These are phyloP conservation scores for Ailuropoda melanoleuca DNA, from an alignment of 2,113 vertebrate species.

Conservation along the genomic window DNA sequence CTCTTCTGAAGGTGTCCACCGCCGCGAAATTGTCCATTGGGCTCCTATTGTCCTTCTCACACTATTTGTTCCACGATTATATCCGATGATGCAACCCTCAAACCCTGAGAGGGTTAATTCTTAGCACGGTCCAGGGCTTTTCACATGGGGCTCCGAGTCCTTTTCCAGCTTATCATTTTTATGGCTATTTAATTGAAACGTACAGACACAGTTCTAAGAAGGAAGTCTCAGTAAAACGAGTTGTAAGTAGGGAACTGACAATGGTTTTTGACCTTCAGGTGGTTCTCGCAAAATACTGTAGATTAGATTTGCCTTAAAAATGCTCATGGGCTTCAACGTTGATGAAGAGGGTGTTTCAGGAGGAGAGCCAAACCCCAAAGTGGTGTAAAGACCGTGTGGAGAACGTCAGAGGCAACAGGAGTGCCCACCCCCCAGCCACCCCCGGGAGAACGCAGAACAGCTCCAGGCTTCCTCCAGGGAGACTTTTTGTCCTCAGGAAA, in stretches of 20 bases:
- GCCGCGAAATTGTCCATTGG: background rate
- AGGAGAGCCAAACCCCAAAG: background rate
- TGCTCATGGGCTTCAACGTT: background rate
- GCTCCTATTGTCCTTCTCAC: background rate
- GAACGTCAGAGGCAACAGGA: accelerated
- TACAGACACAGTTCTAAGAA: background rate
- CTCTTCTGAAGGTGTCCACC: accelerated
- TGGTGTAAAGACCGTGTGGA: accelerated
- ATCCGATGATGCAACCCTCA: accelerated
- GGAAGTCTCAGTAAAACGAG: background rate
- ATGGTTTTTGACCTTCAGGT: background rate
- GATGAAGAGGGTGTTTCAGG: background rate
- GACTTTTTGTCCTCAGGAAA: background rate
- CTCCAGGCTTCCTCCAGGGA: background rate
- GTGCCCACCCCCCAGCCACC: background rate
- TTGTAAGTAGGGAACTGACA: too few species aligned
- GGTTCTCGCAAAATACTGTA: background rate
- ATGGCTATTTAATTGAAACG: background rate
- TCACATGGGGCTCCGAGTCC: background rate
- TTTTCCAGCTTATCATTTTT: accelerated
- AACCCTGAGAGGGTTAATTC: background rate
- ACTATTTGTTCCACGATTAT: background rate
- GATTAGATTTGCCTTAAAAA: background rate
- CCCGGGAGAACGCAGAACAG: accelerated
- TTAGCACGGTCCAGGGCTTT: accelerated